Conservation (phyloP, 92 coral and sea anemone genomes). For the Muricea muricata region DNA sequence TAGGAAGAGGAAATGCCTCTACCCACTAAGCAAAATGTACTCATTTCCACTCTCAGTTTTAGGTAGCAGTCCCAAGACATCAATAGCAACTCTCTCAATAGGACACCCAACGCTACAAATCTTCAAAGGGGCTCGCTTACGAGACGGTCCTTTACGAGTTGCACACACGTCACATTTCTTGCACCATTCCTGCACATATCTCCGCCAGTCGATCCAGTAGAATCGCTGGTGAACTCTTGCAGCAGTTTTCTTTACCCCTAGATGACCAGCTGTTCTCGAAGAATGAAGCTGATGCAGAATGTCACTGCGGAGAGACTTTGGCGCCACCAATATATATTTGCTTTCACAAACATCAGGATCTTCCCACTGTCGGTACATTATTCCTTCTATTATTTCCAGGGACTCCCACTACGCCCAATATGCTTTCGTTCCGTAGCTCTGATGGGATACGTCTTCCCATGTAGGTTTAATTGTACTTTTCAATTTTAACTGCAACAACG, state of each 20-base stretch:
- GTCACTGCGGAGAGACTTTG: background rate
- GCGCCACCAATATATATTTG: background rate
- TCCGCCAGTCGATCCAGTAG: constrained; percentile 50
- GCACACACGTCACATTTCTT: constrained; percentile 26
- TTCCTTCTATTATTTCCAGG: background rate
- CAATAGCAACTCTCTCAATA: constrained; percentile 36
- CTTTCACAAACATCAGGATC: background rate
- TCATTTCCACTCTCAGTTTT: constrained; percentile 36
- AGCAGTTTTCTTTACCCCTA: constrained; percentile 41
- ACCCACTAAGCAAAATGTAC: constrained; percentile 56
- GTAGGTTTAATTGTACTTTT: background rate
- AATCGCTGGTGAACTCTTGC: constrained; percentile 47
- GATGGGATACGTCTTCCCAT: constrained; percentile 8
- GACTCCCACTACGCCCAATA: constrained; percentile 17
- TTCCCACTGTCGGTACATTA: constrained; percentile 2
- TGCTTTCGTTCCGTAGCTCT: background rate
- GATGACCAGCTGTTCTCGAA: background rate
- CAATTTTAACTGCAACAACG: background rate
- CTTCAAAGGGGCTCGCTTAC: no score
- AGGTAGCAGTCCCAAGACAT: constrained; percentile 56
- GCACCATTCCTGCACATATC: constrained; percentile 49
- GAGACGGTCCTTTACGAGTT: no score
- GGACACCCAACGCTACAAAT: no score
- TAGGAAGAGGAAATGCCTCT: constrained; percentile 61
- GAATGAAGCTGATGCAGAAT: background rate